Base-by-base conservation (phyloP, 2,113 vertebrate species). In the Excalfactoria chinensis region DNA sequence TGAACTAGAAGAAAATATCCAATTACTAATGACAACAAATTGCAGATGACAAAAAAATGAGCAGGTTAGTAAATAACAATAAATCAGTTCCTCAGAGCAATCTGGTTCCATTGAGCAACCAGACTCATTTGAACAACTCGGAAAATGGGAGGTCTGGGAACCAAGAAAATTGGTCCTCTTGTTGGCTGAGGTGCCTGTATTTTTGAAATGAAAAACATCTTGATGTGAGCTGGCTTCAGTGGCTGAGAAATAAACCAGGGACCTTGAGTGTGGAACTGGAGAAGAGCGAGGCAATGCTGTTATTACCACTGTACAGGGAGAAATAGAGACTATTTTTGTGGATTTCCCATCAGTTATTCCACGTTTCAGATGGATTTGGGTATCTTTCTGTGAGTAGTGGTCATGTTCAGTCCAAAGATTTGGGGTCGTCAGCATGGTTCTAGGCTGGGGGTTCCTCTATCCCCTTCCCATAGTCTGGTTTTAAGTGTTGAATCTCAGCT, bases 121-220 rank as follows among this genome's bases (percentile, higher is more conserved):
- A 53, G 34, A 63, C 37, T 81, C 34, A 28, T 89, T 56, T 67
- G 28, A 90, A 77, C 1, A 14, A 56, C n/a, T 44, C 51, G 77
- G 78, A 89, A 94, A 81, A 84, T 86, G 60, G 21, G 58, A 96
- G 53, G 73, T 92, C 86, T 53, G 86, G 83, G 76, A 93, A 88
- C 9, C 13, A 81, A 79, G 80, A 93, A 95, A 95, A 94, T 72
- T 88, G 95, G 92, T 96, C 90, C 72, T 88, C 86, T 81, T 89
- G 74, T 73, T 91, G 88, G 48, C 71, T 88, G 86, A 93, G 72
- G 88, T 53, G 90, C 79, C 81, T 85, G 69, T 88, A 62, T 81
- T 91, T 95, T 81, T 91, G 26, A 94, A 81, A 90, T 84, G 28
- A 91, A 88, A 95, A 96, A 88, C 86, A 93, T 58, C 83, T 94